Evolutionary conservation across 2,888 invertebrate species (phyloP).

Genomic region (Omphaloscelis lunosa): DNA sequence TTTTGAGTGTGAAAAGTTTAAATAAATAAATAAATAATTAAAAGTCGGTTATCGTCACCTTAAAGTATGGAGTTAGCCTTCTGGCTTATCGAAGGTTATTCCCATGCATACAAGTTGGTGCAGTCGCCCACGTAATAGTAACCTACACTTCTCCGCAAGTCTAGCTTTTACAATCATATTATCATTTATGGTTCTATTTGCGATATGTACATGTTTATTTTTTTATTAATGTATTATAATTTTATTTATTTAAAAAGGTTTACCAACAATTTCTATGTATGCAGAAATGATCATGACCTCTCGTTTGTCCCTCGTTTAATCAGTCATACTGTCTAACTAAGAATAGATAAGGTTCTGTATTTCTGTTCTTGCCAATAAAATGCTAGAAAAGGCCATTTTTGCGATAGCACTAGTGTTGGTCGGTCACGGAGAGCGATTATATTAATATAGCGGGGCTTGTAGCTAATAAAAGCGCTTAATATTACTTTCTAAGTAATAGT

Average conservation of each 20-base stretch:
- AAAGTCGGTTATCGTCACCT: too few species aligned
- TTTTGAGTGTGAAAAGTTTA: too few species aligned
- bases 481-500: conserved; percentile 22
- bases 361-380: conserved; percentile 38
- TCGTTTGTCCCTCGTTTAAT: background rate
- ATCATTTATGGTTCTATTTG: too few species aligned
- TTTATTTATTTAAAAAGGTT: too few species aligned
- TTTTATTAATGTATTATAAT: too few species aligned
- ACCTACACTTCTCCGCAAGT: background rate
- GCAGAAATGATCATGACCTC: background rate
- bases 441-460: conserved; percentile 46
- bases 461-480: conserved; percentile 37
- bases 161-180: too few species aligned
- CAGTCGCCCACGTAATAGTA: background rate
- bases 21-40: too few species aligned
- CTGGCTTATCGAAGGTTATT: background rate
- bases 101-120: background rate
- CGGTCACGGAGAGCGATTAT: conserved; percentile 35
- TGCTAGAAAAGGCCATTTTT: conserved; percentile 28
- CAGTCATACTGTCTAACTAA: background rate
- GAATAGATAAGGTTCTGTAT: conserved; percentile 18
- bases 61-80: background rate
- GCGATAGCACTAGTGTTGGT: conserved; percentile 15
- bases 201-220: too few species aligned
- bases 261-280: too few species aligned